Evolutionary conservation across 2,113 vertebrate species (phyloP), one percentile per base, ranked within the genome.

Genomic region (Apodemus speciosus): DNA sequence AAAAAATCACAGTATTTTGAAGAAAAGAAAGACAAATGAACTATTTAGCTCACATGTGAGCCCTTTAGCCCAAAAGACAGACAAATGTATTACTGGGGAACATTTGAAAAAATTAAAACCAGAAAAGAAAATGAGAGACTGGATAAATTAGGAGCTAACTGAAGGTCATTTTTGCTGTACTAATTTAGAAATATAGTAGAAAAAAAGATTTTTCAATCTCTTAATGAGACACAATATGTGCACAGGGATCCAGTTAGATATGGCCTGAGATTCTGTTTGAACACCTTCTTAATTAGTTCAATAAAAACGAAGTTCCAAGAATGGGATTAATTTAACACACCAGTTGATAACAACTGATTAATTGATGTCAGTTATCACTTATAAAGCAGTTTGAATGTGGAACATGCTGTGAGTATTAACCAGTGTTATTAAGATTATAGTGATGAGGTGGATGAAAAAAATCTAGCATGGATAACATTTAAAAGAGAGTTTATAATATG

Each of bases 201-300:
- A 72, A 89, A 93, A 92, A 51, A 20, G 76, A 64, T 64, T 73
- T 95, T 93, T 77, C 21, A 23, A 79, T 87, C 90, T 91, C 66
- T 94, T 84, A 94, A 72, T 91, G 66, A 96, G 89, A 88, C 16
- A 93, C 6, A 91, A 83, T 93, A 89, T 95, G 93, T 81, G 51
- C 90, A 90, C 32, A 81, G 43, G 87, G 80, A 88, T 90, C 88
- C 72, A 40, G 92, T 87, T 95, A 96, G 86, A 96, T 89, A 66
- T 68, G 10, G 38, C 79, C 76, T 89, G 16, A 94, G 71, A 72
- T 95, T 40, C 69, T 97, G 84, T 96, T 95, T 97, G 97, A 71
- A 97, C 83, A 97, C 73, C 83, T 95, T 93, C 58, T 95, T 96
- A 96, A 97, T 97, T 97, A 96, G 94, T 93, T 94, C 56, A 91